Conservation (phyloP, 2,797 vertebrate genomes). For the Crax fasciolata region DNA sequence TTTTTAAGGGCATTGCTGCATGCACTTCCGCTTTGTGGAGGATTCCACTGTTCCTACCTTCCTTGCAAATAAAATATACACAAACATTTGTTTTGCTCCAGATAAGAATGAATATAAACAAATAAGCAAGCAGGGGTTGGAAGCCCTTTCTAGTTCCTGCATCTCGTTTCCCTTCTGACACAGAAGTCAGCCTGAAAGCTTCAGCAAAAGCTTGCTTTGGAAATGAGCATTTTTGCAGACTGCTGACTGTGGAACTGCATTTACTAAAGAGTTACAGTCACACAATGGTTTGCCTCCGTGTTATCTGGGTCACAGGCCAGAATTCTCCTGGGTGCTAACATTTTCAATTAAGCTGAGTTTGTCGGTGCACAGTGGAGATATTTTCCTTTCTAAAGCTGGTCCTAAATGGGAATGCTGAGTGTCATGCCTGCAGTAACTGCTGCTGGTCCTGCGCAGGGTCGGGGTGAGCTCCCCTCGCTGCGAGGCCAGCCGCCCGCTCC, state of each 20-base stretch:
- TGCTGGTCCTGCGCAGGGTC: neutral
- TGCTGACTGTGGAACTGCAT: conserved; percentile 28
- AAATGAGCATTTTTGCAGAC: conserved; percentile 61
- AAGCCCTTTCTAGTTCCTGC: conserved; percentile 22
- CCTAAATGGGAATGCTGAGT: conserved; percentile 54
- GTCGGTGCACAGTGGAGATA: conserved; percentile 19
- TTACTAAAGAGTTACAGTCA: conserved; percentile 15
- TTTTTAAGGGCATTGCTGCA: neutral
- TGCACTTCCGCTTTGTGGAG: neutral
- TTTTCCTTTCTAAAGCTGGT: conserved; percentile 58
- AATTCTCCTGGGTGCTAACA: conserved; percentile 32
- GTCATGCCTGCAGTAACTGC: neutral
- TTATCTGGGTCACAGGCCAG: conserved; percentile 44
- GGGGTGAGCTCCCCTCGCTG: neutral
- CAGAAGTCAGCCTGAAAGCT: conserved; percentile 53
- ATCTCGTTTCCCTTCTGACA: conserved; percentile 6
- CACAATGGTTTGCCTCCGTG: conserved; percentile 38
- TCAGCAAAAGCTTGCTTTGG: conserved; percentile 66
- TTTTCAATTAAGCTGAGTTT: conserved; percentile 48
- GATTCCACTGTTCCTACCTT: neutral
- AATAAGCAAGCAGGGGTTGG: neutral
- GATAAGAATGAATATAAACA: neutral
- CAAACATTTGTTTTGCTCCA: neutral
- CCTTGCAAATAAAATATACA: neutral
- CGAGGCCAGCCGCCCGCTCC: neutral